Evolutionary conservation across 53 echinoderm and acorn worm species (phyloP).

Genomic region (Arbacia lixula): DNA sequence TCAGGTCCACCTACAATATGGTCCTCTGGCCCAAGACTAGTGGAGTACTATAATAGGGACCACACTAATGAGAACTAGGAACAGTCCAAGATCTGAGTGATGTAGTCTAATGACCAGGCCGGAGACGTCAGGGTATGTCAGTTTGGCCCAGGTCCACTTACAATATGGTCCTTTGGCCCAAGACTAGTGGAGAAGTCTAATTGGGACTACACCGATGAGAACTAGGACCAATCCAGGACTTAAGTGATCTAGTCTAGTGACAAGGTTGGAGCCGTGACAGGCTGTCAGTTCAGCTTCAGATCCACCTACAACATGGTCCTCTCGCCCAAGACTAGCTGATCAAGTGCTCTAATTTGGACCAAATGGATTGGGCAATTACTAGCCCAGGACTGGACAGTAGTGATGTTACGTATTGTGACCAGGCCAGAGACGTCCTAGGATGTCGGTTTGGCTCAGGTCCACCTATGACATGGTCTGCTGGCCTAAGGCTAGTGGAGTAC

Average conservation of each 20-base stretch:
- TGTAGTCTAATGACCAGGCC: background rate
- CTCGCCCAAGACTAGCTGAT: conserved; percentile 55
- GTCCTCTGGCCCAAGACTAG: conserved; percentile 57
- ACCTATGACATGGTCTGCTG: background rate
- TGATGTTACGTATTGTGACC: background rate
- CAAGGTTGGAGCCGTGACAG: conserved; percentile 42
- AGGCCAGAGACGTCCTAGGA: background rate
- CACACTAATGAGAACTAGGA: background rate
- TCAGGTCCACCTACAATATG: conserved; percentile 27
- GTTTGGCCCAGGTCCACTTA: background rate
- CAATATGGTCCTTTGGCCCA: background rate
- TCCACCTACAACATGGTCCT: conserved; percentile 18
- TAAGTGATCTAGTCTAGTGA: conserved; percentile 68
- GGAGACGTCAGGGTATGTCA: background rate
- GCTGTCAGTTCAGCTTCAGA: conserved; percentile 63
- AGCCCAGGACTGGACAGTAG: background rate
- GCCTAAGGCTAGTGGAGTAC: background rate
- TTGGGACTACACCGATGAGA: background rate
- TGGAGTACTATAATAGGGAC: background rate
- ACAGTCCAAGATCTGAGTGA: background rate
- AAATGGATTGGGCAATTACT: background rate
- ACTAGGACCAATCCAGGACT: background rate
- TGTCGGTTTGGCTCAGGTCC: background rate
- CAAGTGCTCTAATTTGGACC: too few relatives aligned
- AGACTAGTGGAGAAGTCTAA: background rate